A percentile compares a stretch with the other conserved stretches of the same genome.
phyloP scores from a whole-genome alignment of 2,888 invertebrate genomes.

The Metopia argyrocephala region DNA sequence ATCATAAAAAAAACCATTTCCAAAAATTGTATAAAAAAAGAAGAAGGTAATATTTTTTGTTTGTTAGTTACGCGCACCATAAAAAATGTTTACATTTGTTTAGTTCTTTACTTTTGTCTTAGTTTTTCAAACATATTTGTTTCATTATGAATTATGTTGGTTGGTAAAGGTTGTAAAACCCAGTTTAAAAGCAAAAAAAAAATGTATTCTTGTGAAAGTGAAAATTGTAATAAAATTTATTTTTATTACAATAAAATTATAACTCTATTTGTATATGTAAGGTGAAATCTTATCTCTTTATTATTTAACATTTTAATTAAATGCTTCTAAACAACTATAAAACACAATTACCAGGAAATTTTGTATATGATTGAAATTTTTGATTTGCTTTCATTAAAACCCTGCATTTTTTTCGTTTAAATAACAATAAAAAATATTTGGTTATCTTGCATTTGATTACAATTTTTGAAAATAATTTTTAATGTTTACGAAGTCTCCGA shows the following conservation, averaged over 20 bases:
- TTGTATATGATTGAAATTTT: constrained; percentile 5
- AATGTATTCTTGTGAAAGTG: constrained; percentile 32
- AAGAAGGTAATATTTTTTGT: constrained; percentile 9
- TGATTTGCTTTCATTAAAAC: not conserved
- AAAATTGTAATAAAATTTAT: constrained; percentile 40
- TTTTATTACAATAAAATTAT: not conserved
- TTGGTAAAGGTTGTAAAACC: constrained; percentile 20
- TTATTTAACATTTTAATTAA: constrained; percentile 33
- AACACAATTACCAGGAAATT: constrained; percentile 8
- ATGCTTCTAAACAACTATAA: constrained; percentile 7
- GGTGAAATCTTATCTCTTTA: constrained; percentile 2
- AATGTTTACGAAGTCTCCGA: no score
- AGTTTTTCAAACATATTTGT: not conserved
- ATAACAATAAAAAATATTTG: no score
- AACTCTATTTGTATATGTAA: not conserved
- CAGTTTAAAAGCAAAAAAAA: not conserved
- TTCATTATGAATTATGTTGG: constrained; percentile 14
- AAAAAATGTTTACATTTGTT: constrained; percentile 41
- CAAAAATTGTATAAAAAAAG: constrained; percentile 5
- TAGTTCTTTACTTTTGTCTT: constrained; percentile 2
- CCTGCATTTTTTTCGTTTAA: not conserved
- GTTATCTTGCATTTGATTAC: no score
- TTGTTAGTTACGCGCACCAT: constrained; percentile 25
- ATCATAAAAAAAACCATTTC: constrained; percentile 47
- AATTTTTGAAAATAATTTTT: no score